phyloP scores from a whole-genome alignment of 2,113 vertebrate genomes.

The Strix uralensis region DNA sequence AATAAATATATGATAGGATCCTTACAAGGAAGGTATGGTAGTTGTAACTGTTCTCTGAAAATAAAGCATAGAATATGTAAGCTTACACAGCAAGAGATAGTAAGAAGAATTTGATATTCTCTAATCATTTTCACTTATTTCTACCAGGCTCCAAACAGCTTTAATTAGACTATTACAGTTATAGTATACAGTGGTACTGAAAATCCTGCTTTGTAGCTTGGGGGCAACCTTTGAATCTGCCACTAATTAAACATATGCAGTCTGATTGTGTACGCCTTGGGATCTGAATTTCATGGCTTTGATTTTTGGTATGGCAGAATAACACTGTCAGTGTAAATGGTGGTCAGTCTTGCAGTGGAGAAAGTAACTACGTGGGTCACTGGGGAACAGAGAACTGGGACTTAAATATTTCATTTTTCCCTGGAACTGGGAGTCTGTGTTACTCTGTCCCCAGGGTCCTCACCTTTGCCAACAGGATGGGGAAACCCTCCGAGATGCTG shows the following conservation, averaged over 20 bases:
- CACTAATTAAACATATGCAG: not conserved
- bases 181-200: not conserved
- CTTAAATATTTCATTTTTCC: not conserved
- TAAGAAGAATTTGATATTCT: not conserved
- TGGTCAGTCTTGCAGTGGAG: not conserved
- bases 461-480: not conserved
- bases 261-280: not conserved
- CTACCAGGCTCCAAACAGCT: not conserved
- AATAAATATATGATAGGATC: not conserved
- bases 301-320: not conserved
- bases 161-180: not conserved
- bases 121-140: not conserved
- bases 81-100: not conserved
- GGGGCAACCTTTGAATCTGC: not conserved
- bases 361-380: not conserved
- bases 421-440: not conserved
- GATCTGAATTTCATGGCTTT: not conserved
- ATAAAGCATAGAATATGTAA: not conserved
- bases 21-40: not conserved
- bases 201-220: not conserved
- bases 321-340: not conserved
- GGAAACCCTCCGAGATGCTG: not conserved
- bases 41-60: slow-evolving; percentile 31
- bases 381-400: not conserved
- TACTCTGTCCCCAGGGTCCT: no score